A percentile compares a stretch with the other conserved stretches of the same genome.
These are phyloP conservation scores for Parascotia fuliginaria DNA, from an alignment of 2,888 invertebrate species.

Conservation along the genomic window DNA sequence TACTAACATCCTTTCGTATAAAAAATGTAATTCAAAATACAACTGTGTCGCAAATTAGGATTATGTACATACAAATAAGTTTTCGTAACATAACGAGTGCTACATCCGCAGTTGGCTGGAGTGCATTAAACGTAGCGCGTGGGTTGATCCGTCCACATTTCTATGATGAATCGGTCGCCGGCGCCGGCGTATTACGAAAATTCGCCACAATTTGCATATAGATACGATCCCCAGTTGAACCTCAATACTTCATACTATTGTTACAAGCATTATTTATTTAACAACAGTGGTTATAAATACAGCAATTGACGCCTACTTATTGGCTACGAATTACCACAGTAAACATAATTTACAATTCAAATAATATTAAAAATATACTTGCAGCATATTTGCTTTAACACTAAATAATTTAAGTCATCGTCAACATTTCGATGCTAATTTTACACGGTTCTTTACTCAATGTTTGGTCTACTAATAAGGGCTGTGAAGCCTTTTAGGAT, in stretches of 20 bases:
- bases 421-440: constrained; percentile 47
- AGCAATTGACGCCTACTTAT: constrained; percentile 56
- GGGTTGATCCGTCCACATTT: constrained; percentile 81
- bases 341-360: constrained; percentile 49
- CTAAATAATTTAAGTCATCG: constrained; percentile 46
- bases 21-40: constrained; percentile 24
- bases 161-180: constrained; percentile 81
- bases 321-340: constrained; percentile 49
- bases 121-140: constrained; percentile 73
- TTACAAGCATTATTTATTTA: constrained; percentile 72
- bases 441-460: constrained; percentile 48
- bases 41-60: constrained; percentile 39
- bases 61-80: constrained; percentile 48
- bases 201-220: constrained; percentile 78
- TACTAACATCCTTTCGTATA: constrained; percentile 4
- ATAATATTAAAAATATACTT: constrained; percentile 44
- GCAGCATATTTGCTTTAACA: constrained; percentile 35
- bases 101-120: constrained; percentile 50
- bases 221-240: constrained; percentile 63
- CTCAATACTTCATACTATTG: constrained; percentile 60
- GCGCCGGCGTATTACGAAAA: constrained; percentile 77
- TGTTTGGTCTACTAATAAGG: constrained; percentile 31
- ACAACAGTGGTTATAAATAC: constrained; percentile 50
- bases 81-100: constrained; percentile 54
- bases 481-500: constrained; percentile 27